Evolutionary conservation across 2,797 vertebrate genomes (phyloP).

Genomic region (Phyllotis vaccarum): DNA sequence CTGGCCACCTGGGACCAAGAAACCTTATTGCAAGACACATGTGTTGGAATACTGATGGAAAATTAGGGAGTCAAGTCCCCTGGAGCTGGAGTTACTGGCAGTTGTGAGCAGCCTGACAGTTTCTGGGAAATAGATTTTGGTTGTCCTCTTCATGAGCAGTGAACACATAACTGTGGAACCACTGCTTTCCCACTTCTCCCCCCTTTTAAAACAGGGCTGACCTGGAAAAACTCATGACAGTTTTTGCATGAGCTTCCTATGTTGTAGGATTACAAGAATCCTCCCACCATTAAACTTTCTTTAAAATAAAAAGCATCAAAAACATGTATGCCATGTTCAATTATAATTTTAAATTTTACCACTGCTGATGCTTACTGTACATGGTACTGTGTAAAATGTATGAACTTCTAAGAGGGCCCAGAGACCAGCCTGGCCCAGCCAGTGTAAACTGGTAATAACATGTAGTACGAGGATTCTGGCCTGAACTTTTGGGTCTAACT

Average conservation of each 20-base stretch:
- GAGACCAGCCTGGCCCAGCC: too few relatives aligned
- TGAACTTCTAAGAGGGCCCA: too few relatives aligned
- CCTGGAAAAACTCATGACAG: not conserved
- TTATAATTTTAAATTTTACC: not conserved
- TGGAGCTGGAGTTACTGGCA: not conserved
- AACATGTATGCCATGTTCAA: not conserved
- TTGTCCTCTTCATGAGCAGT: not conserved
- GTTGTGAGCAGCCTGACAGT: not conserved
- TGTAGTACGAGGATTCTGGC: too few relatives aligned
- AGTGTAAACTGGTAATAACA: too few relatives aligned
- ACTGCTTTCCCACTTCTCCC: not conserved
- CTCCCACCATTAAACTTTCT: not conserved
- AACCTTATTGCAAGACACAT: too few relatives aligned
- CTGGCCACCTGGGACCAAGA: too few relatives aligned
- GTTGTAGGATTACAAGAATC: not conserved
- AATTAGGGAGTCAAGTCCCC: not conserved
- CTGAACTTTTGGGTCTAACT: too few relatives aligned
- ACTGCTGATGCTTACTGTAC: not conserved
- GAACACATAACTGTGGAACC: not conserved
- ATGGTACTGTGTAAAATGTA: too few relatives aligned
- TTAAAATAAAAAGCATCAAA: not conserved
- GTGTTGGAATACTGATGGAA: not conserved
- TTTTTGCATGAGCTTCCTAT: too few relatives aligned
- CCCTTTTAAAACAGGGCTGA: not conserved
- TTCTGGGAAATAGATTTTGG: not conserved